Percentiles rank a stretch among this genome's conserved stretches.
Evolutionary conservation across 2,888 invertebrate genomes (phyloP).

Genomic region (Hyles lineata): DNA sequence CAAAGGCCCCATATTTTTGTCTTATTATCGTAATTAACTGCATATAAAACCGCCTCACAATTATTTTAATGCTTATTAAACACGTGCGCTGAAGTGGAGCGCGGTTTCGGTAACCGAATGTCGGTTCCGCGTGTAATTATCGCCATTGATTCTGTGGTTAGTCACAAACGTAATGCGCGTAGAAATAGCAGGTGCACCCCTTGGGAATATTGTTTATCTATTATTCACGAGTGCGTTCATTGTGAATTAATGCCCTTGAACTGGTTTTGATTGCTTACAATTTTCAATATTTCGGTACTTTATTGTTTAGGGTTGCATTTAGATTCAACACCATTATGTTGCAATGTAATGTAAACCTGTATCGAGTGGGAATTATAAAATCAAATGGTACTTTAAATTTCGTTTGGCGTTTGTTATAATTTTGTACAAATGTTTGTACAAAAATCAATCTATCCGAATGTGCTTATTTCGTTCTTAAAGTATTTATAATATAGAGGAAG

Average conservation of each 20-base stretch:
- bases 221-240: neutral
- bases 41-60: conserved; percentile 78
- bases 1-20: conserved; percentile 67
- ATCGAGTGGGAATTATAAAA: no score
- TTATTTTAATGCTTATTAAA: conserved; percentile 81
- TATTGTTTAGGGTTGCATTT: no score
- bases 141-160: conserved; percentile 82
- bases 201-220: conserved; percentile 39
- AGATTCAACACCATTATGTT: no score
- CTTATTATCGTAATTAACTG: conserved; percentile 81
- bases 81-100: conserved; percentile 75
- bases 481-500: no score
- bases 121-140: conserved; percentile 73
- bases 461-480: no score
- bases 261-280: no score
- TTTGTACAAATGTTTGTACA: no score
- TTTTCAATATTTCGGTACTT: no score
- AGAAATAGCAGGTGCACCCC: conserved; percentile 63
- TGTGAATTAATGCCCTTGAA: neutral
- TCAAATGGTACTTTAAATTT: no score
- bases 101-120: conserved; percentile 64
- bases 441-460: no score
- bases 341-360: no score
- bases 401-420: no score
- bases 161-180: conserved; percentile 43